These are phyloP conservation scores for Harmothoe impar DNA, from an alignment of 2,888 invertebrate genomes.

Conservation along the genomic window DNA sequence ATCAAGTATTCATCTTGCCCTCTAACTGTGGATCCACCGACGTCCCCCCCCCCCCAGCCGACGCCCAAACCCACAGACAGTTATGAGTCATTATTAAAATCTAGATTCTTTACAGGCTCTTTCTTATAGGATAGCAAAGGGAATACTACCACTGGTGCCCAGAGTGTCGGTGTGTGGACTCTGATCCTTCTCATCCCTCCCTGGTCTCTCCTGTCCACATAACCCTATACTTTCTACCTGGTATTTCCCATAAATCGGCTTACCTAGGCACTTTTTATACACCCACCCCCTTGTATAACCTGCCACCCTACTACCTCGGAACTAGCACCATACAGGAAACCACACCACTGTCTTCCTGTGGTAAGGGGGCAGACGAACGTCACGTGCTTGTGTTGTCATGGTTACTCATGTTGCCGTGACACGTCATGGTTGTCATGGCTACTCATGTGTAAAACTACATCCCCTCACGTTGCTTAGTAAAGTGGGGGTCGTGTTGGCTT, in stretches of 20 bases:
- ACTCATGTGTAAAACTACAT: constrained; percentile 33
- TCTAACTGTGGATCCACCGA: too few relatives aligned
- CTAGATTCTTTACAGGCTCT: too few relatives aligned
- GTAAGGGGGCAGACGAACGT: not conserved
- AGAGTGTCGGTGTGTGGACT: too few relatives aligned
- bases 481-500: not conserved
- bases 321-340: not conserved
- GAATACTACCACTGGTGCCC: too few relatives aligned
- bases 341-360: not conserved
- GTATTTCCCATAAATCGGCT: not conserved
- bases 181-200: too few relatives aligned
- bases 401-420: constrained; percentile 10
- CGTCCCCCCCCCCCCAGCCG: too few relatives aligned
- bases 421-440: constrained; percentile 14
- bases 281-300: not conserved
- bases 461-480: not conserved
- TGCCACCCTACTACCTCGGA: not conserved
- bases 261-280: not conserved
- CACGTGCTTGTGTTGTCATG: not conserved
- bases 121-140: too few relatives aligned
- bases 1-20: too few relatives aligned
- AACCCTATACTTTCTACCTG: not conserved
- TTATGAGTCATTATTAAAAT: too few relatives aligned
- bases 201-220: not conserved
- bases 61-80: too few relatives aligned